Evolutionary conservation across 64 coral and sea anemone genomes (phyloP).

Genomic region (Stichodactyla helianthus): DNA sequence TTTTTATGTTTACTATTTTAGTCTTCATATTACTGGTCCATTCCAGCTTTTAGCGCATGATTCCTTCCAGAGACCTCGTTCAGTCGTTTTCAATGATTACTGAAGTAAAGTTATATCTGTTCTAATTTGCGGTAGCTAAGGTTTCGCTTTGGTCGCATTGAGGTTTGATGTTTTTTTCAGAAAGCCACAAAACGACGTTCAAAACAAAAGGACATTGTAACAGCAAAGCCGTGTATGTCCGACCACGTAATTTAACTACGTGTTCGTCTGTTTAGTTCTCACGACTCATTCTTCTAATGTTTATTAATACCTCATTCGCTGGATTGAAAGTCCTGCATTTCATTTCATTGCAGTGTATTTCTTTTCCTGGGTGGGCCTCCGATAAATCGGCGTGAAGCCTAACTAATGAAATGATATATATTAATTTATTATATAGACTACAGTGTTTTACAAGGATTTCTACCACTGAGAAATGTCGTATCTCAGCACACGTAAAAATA

Average conservation of each 20-base stretch:
- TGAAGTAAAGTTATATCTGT: neutral
- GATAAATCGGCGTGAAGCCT: too few species aligned
- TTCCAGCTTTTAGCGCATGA: neutral
- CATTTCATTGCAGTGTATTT: too few species aligned
- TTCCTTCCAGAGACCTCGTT: neutral
- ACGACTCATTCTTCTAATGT: neutral
- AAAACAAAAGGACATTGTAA: neutral
- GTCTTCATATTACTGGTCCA: too few species aligned
- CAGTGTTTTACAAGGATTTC: too few species aligned
- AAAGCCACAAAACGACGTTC: neutral
- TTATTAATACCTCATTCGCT: neutral
- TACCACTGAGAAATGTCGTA: too few species aligned
- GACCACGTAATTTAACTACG: neutral
- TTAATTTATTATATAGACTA: too few species aligned
- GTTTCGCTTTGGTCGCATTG: neutral
- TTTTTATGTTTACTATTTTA: too few species aligned
- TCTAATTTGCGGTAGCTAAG: neutral
- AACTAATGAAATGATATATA: too few species aligned
- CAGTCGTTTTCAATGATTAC: neutral
- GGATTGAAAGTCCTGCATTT: too few species aligned
- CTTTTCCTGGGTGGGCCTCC: too few species aligned
- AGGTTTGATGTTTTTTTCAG: neutral
- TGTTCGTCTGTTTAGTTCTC: neutral
- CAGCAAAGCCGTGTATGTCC: neutral
- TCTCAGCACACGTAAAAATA: too few species aligned